Evolutionary conservation across 2,113 vertebrate genomes (phyloP).

Genomic region (Paramormyrops kingsleyae): DNA sequence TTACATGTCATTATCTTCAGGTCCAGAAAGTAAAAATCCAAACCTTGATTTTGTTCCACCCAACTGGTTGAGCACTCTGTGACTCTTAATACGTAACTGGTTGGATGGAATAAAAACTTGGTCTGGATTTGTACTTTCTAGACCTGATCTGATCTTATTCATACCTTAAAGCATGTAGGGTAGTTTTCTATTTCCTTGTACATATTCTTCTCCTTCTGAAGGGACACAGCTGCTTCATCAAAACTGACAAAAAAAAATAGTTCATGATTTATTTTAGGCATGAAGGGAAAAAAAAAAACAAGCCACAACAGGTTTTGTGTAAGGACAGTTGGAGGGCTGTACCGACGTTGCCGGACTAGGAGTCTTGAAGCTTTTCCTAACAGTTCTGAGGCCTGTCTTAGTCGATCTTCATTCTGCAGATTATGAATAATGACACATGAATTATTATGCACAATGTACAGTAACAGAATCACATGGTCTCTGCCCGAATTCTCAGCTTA

Average conservation of each 20-base stretch:
- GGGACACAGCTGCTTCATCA: slow-evolving; percentile 74
- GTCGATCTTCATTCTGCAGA: slow-evolving; percentile 75
- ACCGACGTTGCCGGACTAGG: slow-evolving; percentile 75
- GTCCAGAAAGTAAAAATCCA: not conserved
- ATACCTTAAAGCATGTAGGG: slow-evolving; percentile 80
- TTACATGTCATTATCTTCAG: not conserved
- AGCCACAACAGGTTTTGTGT: not conserved
- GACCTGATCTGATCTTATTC: not conserved
- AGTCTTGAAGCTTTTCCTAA: slow-evolving; percentile 76
- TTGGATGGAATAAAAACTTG: not conserved
- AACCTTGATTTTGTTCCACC: not conserved
- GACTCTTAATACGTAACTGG: not conserved
- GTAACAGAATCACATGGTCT: not conserved
- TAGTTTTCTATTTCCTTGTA: slow-evolving; percentile 85
- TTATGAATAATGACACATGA: not conserved
- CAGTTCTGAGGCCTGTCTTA: slow-evolving; percentile 75
- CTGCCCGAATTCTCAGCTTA: slow-evolving; percentile 32
- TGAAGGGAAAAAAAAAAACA: not conserved
- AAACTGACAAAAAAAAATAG: slow-evolving; percentile 50
- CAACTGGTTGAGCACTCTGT: not conserved
- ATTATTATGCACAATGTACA: not conserved
- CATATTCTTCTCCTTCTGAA: slow-evolving; percentile 83
- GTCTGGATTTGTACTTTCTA: not conserved
- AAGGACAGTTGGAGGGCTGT: not conserved
- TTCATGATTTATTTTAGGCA: not conserved